Evolutionary conservation across 2,113 vertebrate genomes (phyloP).

Genomic region (Ceyx margarethae): DNA sequence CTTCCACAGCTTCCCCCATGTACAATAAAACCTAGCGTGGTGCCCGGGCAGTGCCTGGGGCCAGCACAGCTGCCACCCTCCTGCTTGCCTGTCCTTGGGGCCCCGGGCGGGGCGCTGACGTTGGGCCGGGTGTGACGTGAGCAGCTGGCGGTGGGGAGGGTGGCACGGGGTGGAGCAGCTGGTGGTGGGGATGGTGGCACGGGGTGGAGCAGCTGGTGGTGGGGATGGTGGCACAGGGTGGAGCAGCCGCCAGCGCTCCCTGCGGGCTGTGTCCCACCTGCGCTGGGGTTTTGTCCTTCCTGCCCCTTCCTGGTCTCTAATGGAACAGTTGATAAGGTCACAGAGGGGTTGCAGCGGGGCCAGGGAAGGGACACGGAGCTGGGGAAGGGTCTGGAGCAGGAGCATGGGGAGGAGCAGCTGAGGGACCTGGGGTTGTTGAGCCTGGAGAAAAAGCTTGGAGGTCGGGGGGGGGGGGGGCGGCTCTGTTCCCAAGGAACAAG

Average conservation of each 20-base stretch:
- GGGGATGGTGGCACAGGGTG: not conserved
- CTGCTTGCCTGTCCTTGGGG: not conserved
- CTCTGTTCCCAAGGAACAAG: no score
- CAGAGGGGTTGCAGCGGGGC: not conserved
- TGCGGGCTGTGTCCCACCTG: not conserved
- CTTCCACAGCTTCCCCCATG: not conserved
- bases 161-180: not conserved
- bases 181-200: no score
- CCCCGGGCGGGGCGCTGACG: accelerated
- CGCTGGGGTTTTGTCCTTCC: not conserved
- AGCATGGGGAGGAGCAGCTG: no score
- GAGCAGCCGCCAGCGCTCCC: not conserved
- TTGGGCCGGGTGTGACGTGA: not conserved
- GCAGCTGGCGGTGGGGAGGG: no score
- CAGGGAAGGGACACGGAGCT: not conserved
- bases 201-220: not conserved
- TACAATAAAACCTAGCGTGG: not conserved
- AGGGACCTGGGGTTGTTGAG: no score
- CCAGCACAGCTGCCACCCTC: not conserved
- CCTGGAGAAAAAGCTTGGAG: no score
- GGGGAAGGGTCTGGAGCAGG: not conserved
- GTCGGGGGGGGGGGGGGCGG: no score
- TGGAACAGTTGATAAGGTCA: not conserved
- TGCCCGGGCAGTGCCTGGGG: not conserved
- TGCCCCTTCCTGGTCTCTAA: not conserved